Conservation (phyloP, 2,888 invertebrate genomes). For the Ormyrus nitidulus region DNA sequence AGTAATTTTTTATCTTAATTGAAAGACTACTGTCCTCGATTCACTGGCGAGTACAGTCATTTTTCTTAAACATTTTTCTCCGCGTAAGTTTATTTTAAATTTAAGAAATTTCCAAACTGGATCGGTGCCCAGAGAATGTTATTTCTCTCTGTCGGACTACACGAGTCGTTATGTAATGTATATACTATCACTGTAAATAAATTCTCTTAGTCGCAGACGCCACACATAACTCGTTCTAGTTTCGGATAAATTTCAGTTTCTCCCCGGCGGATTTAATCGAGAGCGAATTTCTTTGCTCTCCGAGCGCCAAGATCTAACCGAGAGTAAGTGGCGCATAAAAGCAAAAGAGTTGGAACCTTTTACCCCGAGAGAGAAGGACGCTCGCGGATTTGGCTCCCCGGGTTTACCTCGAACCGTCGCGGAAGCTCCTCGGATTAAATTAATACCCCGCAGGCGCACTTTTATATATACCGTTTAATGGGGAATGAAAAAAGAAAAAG, state of each 20-base stretch:
- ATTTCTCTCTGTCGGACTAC: too few species aligned
- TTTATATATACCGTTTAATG: background rate
- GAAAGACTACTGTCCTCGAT: too few species aligned
- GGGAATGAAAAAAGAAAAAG: too few species aligned
- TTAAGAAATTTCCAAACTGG: too few species aligned
- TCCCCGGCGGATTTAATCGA: background rate
- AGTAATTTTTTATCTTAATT: too few species aligned
- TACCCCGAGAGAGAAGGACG: background rate
- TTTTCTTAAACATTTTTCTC: too few species aligned
- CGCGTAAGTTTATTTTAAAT: too few species aligned
- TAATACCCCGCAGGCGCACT: background rate
- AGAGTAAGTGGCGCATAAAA: slow-evolving; percentile 18
- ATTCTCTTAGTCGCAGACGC: background rate
- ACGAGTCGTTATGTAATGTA: too few species aligned
- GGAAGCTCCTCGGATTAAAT: slow-evolving; percentile 6
- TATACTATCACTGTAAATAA: background rate
- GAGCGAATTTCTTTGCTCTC: slow-evolving; percentile 12
- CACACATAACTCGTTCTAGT: background rate
- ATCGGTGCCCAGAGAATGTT: too few species aligned
- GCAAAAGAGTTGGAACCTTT: slow-evolving; percentile 5
- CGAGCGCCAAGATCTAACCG: background rate
- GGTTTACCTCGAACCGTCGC: background rate
- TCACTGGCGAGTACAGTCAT: too few species aligned
- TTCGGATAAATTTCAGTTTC: background rate
- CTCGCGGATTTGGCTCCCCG: background rate